phyloP scores from a whole-genome alignment of 2,888 invertebrate genomes.

The Sthenelais limicola region DNA sequence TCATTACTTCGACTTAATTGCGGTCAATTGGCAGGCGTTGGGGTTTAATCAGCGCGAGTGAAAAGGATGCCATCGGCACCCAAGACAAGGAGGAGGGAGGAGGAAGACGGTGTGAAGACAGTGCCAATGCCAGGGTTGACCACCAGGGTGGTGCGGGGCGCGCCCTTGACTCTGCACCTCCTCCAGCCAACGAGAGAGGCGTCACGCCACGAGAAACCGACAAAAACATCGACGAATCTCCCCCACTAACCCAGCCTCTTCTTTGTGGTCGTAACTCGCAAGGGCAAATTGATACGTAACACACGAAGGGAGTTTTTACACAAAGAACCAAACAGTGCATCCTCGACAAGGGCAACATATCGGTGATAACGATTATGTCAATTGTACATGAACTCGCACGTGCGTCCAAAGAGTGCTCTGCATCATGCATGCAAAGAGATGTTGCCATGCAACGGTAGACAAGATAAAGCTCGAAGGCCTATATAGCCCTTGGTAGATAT shows the following conservation, averaged over 20 bases:
- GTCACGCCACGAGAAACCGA: neutral
- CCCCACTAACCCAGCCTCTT: too few species aligned
- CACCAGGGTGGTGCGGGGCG: neutral
- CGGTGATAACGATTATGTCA: conserved; percentile 29
- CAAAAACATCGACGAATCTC: too few species aligned
- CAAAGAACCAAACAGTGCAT: conserved; percentile 21
- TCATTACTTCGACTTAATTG: conserved; percentile 13
- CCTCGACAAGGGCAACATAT: neutral
- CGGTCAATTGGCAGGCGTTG: conserved; percentile 6
- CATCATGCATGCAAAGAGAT: too few species aligned
- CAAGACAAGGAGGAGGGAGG: conserved; percentile 8
- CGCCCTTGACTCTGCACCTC: too few species aligned
- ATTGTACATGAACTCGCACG: too few species aligned
- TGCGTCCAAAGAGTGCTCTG: too few species aligned
- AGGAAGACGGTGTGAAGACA: too few species aligned
- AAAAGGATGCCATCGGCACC: too few species aligned
- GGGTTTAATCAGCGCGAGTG: conserved; percentile 28
- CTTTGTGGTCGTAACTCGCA: neutral
- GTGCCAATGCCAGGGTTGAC: too few species aligned
- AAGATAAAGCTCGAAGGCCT: too few species aligned
- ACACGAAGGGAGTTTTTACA: conserved; percentile 29
- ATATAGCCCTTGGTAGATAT: too few species aligned
- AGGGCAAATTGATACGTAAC: conserved; percentile 36
- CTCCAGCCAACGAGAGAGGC: neutral
- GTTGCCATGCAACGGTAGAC: too few species aligned